Conservation (phyloP, 2,888 invertebrate species). For the Hirtodrosophila alboralis region DNA sequence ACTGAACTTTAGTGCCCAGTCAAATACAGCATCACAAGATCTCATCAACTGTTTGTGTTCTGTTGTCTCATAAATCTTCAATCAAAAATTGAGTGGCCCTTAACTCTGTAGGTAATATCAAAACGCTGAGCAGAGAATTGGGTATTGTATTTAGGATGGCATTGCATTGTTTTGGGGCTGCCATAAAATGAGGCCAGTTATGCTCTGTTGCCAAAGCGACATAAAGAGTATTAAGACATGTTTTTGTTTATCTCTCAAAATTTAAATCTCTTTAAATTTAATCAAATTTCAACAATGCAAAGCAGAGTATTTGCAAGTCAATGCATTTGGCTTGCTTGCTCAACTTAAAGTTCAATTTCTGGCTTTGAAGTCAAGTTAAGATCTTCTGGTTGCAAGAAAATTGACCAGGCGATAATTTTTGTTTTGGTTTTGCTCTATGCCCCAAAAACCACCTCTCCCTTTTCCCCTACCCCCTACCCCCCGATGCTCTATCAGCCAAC, state of each 20-base stretch:
- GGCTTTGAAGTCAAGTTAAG: constrained; percentile 42
- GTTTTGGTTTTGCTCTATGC: constrained; percentile 19
- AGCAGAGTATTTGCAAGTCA: too few species aligned
- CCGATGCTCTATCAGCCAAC: constrained; percentile 13
- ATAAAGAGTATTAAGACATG: too few species aligned
- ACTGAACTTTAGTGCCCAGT: constrained; percentile 43
- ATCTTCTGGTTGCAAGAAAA: constrained; percentile 25
- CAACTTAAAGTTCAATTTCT: constrained; percentile 30
- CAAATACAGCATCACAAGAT: constrained; percentile 51
- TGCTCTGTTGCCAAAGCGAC: neutral
- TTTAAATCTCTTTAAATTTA: too few species aligned
- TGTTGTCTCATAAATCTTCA: constrained; percentile 62
- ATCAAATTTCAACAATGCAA: too few species aligned
- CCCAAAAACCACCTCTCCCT: neutral
- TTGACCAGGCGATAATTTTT: constrained; percentile 19
- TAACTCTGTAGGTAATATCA: constrained; percentile 17
- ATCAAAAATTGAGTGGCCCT: constrained; percentile 74
- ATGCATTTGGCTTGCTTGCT: too few species aligned
- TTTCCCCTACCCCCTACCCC: constrained; percentile 1
- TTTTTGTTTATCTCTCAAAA: too few species aligned
- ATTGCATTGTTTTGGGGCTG: constrained; percentile 30
- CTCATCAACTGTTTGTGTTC: constrained; percentile 33
- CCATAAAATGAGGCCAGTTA: constrained; percentile 21
- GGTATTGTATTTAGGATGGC: constrained; percentile 1
- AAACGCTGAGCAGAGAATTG: too few species aligned